Evolutionary conservation across 2,797 vertebrate species (phyloP).

Genomic region (Calcarius lapponicus): DNA sequence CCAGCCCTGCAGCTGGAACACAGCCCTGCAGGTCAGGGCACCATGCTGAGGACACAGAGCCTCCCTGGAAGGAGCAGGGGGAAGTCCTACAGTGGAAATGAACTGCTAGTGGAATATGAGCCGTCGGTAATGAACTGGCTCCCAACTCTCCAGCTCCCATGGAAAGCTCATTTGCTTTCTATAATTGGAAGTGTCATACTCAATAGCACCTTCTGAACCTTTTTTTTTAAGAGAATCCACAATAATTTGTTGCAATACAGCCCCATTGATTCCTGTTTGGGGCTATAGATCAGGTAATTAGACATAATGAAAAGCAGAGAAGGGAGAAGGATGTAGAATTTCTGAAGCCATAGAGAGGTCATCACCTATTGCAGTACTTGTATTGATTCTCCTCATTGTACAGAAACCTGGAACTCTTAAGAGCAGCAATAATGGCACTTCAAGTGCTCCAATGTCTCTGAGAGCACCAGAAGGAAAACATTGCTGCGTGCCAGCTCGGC

Average conservation of each 20-base stretch:
- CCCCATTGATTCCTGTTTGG: slow-evolving; percentile 51
- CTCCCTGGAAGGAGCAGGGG: accelerated
- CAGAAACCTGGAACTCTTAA: background rate
- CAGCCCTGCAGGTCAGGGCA: accelerated
- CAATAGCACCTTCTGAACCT: slow-evolving; percentile 20
- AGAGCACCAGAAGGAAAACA: background rate
- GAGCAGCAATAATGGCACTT: background rate
- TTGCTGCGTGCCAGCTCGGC: accelerated
- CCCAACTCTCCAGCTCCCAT: background rate
- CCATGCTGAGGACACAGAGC: accelerated
- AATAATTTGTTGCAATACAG: slow-evolving; percentile 41
- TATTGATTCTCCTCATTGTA: background rate
- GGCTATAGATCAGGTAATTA: slow-evolving; percentile 40
- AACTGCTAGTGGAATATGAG: background rate
- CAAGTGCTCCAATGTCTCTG: background rate
- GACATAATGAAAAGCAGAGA: slow-evolving; percentile 4
- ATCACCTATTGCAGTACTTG: background rate
- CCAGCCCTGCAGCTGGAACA: too few relatives aligned
- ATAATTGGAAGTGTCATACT: slow-evolving; percentile 58
- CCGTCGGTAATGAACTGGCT: accelerated
- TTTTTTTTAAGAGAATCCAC: background rate
- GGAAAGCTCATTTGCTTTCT: slow-evolving; percentile 5
- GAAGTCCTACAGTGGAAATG: background rate
- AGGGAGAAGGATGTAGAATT: background rate
- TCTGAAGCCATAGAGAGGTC: background rate